Evolutionary conservation across 2,113 vertebrate genomes (phyloP).

Genomic region (Natator depressus): DNA sequence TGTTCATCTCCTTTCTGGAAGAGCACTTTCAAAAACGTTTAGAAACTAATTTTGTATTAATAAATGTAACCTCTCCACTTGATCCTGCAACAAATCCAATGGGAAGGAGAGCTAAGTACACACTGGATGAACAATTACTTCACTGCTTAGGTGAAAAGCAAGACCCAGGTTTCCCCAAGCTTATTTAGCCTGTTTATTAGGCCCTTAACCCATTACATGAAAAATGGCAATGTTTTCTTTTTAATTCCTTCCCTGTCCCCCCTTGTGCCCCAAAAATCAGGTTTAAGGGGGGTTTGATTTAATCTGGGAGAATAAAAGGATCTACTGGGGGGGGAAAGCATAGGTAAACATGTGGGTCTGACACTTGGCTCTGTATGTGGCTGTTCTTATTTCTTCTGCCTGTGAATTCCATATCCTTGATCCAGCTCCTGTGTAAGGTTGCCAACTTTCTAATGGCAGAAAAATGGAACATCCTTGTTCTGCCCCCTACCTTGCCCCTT

Average conservation of each 20-base stretch:
- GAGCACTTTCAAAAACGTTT: conserved; percentile 1
- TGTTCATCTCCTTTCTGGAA: not conserved
- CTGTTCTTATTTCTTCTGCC: not conserved
- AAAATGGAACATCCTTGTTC: no score
- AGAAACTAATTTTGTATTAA: not conserved
- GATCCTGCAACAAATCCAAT: conserved; percentile 12
- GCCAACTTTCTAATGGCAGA: no score
- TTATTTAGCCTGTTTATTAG: not conserved
- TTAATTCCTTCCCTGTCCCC: not conserved
- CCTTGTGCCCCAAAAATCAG: not conserved
- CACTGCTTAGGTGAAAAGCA: not conserved
- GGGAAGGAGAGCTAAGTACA: not conserved
- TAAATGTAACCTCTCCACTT: not conserved
- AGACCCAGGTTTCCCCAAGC: not conserved
- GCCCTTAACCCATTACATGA: not conserved
- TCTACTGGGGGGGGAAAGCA: not conserved
- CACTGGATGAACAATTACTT: not conserved
- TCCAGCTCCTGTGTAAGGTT: not conserved
- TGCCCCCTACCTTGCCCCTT: no score
- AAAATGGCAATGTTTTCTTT: not conserved
- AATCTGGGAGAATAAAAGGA: not conserved
- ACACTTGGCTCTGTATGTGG: not conserved
- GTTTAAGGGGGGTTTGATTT: not conserved
- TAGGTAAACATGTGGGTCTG: not conserved
- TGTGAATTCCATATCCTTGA: not conserved